Conservation (phyloP, 2,888 invertebrate genomes). For the Galerucella calmariensis region DNA sequence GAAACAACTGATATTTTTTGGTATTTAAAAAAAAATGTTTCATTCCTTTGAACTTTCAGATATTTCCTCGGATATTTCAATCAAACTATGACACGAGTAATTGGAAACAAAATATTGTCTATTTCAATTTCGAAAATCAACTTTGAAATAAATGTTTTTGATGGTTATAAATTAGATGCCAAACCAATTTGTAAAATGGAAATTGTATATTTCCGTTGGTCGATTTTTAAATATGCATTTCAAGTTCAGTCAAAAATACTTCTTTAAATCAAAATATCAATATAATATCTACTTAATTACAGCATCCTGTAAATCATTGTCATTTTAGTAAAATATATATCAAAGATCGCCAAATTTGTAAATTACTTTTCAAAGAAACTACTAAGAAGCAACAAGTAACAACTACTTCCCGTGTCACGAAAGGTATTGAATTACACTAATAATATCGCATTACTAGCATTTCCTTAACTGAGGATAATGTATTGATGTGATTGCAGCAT, state of each 20-base stretch:
- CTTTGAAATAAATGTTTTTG: neutral
- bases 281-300: too few species aligned
- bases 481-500: too few species aligned
- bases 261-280: neutral
- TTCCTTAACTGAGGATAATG: too few species aligned
- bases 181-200: constrained; percentile 6
- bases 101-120: neutral
- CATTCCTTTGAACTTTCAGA: neutral
- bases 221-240: constrained; percentile 6
- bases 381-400: too few species aligned
- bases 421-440: too few species aligned
- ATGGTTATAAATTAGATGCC: neutral
- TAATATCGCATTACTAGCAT: too few species aligned
- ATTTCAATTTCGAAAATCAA: neutral
- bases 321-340: too few species aligned
- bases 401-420: too few species aligned
- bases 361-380: too few species aligned
- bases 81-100: neutral
- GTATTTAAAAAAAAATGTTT: neutral
- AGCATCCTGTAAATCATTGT: too few species aligned
- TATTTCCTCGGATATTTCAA: neutral
- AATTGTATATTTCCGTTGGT: neutral
- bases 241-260: neutral
- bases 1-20: neutral
- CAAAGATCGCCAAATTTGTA: too few species aligned